phyloP scores from a whole-genome alignment of 2,888 invertebrate species.

The Baronia brevicornis region DNA sequence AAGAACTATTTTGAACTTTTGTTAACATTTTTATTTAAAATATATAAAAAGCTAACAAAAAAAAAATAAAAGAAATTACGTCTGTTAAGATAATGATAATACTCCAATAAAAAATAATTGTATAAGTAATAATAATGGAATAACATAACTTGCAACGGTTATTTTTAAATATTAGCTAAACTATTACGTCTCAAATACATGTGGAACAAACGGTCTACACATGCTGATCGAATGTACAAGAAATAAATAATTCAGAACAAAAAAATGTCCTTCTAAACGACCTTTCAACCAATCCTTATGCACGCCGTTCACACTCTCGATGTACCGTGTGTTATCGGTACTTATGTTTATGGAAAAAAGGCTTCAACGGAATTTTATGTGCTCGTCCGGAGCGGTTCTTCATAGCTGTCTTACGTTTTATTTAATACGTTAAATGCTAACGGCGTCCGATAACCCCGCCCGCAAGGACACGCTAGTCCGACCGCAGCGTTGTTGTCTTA shows the following conservation, averaged over 20 bases:
- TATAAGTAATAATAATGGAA: too few species aligned
- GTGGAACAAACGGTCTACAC: conserved; percentile 26
- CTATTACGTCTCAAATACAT: conserved; percentile 12
- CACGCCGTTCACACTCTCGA: conserved; percentile 30
- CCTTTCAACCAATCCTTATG: conserved; percentile 56
- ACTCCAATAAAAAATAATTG: too few species aligned
- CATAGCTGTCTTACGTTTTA: conserved; percentile 64
- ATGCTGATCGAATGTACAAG: conserved; percentile 31
- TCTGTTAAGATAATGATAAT: too few species aligned
- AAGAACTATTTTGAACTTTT: too few species aligned
- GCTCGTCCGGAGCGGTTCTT: conserved; percentile 59
- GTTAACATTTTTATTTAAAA: too few species aligned
- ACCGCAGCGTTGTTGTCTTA: conserved; percentile 23
- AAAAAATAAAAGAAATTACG: too few species aligned
- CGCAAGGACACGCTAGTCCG: conserved; percentile 62
- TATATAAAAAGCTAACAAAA: too few species aligned
- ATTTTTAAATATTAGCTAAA: conserved; percentile 2
- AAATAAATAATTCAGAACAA: conserved; percentile 47
- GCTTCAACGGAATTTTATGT: conserved; percentile 70
- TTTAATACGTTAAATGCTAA: conserved; percentile 67
- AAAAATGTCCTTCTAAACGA: conserved; percentile 61
- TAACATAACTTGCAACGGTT: too few species aligned
- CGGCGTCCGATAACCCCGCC: conserved; percentile 68
- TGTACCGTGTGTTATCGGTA: conserved; percentile 64
- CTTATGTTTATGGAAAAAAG: conserved; percentile 55